Evolutionary conservation across 2,113 vertebrate genomes (phyloP).

Genomic region (Anoplopoma fimbria): DNA sequence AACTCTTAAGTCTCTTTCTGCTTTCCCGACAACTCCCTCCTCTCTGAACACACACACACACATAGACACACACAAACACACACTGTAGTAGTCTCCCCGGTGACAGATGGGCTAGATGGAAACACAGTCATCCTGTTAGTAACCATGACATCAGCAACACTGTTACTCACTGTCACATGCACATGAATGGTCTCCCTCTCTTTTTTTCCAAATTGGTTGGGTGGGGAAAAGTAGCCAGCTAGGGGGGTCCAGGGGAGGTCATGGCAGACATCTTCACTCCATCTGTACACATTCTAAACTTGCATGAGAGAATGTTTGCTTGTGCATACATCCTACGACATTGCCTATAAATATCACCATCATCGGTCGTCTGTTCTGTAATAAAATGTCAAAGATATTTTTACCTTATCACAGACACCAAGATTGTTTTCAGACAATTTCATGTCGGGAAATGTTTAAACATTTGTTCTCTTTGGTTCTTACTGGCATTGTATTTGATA

Average conservation of each 20-base stretch:
- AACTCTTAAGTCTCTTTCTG: slow-evolving; percentile 28
- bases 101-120: slow-evolving; percentile 71
- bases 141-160: slow-evolving; percentile 68
- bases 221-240: background rate
- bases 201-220: slow-evolving; percentile 1
- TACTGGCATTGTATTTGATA: too few relatives aligned
- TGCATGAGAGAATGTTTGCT: too few relatives aligned
- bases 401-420: too few relatives aligned
- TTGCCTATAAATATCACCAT: too few relatives aligned
- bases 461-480: too few relatives aligned
- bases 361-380: too few relatives aligned
- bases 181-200: slow-evolving; percentile 10
- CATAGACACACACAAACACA: slow-evolving; percentile 1
- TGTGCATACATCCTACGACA: too few relatives aligned
- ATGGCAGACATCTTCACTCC: too few relatives aligned
- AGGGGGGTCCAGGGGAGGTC: background rate
- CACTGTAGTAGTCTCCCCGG: slow-evolving; percentile 48
- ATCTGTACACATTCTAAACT: too few relatives aligned
- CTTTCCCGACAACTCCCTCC: background rate
- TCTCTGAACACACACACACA: slow-evolving; percentile 5
- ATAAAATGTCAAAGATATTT: too few relatives aligned
- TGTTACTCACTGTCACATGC: slow-evolving; percentile 41
- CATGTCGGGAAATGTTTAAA: too few relatives aligned
- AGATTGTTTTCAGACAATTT: too few relatives aligned
- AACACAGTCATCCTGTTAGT: slow-evolving; percentile 69